A percentile compares a stretch with the other conserved stretches of the same genome.
Conservation (phyloP, 2,888 invertebrate genomes). For the Synergus itoensis region DNA sequence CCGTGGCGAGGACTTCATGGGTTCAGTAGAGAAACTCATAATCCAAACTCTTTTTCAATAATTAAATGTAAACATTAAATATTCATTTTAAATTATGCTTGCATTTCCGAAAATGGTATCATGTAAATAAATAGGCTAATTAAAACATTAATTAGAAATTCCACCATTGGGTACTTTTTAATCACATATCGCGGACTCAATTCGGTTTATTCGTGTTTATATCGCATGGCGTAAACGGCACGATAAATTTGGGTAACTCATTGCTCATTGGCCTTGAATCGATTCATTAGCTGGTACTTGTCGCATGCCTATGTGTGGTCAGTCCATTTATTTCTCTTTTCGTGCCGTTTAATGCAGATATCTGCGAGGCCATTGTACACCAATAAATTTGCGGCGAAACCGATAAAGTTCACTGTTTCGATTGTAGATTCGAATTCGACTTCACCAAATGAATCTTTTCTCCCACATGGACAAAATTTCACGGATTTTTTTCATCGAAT, state of each 20-base stretch:
- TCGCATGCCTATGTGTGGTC: conserved; percentile 34
- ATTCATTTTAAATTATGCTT: neutral
- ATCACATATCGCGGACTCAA: conserved; percentile 31
- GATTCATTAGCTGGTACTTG: conserved; percentile 42
- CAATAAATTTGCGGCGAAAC: conserved; percentile 60
- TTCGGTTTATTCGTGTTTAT: conserved; percentile 28
- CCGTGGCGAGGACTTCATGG: too few species aligned
- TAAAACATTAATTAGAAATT: conserved; percentile 11
- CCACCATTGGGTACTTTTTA: neutral
- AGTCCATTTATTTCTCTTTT: conserved; percentile 48
- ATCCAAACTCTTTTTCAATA: too few species aligned
- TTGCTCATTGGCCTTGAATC: conserved; percentile 42
- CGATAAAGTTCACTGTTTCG: conserved; percentile 61
- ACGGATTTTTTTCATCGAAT: neutral
- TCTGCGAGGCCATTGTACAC: conserved; percentile 54
- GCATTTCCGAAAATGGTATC: neutral
- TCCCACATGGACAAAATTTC: neutral
- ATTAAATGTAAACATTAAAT: too few species aligned
- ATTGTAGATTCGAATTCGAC: conserved; percentile 34
- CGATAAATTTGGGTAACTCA: conserved; percentile 38
- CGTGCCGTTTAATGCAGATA: conserved; percentile 53
- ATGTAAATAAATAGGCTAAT: neutral
- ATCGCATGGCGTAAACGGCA: conserved; percentile 22
- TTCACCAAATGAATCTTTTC: neutral
- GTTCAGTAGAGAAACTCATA: too few species aligned